Percentiles rank a stretch among this genome's conserved stretches.
Conservation (phyloP, 1,140 invertebrate genomes). For the Bemisia tabaci region DNA sequence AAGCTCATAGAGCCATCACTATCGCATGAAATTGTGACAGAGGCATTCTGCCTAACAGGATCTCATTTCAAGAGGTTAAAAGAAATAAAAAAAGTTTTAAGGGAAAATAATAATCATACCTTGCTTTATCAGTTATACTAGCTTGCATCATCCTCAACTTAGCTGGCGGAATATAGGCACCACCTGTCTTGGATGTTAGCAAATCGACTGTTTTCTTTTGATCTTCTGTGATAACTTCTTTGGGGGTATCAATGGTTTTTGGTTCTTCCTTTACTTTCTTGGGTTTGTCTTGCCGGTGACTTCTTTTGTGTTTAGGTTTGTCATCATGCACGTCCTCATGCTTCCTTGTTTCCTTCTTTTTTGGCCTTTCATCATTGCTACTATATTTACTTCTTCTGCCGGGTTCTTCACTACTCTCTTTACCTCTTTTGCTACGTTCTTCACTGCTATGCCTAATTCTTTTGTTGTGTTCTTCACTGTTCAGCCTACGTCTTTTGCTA, state of each 20-base stretch:
- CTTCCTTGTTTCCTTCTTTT: constrained; percentile 6
- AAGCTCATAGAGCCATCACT: too few species aligned
- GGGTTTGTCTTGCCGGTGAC: not conserved
- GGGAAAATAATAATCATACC: too few species aligned
- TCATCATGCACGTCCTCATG: constrained; percentile 11
- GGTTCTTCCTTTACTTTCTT: too few species aligned
- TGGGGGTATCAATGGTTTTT: not conserved
- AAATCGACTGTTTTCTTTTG: constrained; percentile 51
- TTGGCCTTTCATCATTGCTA: constrained; percentile 10
- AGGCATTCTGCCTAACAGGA: too few species aligned
- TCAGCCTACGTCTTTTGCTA: not conserved
- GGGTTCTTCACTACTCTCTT: not conserved
- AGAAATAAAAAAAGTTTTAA: too few species aligned
- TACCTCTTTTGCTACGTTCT: not conserved
- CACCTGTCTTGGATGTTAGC: constrained; percentile 76
- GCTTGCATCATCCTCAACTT: constrained; percentile 88
- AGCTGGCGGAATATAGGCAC: constrained; percentile 97
- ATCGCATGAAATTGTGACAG: too few species aligned
- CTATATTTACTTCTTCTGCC: constrained; percentile 10
- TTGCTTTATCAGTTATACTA: constrained; percentile 80
- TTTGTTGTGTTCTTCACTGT: too few species aligned
- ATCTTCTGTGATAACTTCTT: constrained; percentile 19
- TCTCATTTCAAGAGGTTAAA: too few species aligned
- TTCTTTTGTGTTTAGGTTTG: constrained; percentile 2
- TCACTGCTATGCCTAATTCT: too few species aligned